These are phyloP conservation scores for Gouania willdenowi DNA, from an alignment of 2,797 vertebrate genomes.

Conservation along the genomic window DNA sequence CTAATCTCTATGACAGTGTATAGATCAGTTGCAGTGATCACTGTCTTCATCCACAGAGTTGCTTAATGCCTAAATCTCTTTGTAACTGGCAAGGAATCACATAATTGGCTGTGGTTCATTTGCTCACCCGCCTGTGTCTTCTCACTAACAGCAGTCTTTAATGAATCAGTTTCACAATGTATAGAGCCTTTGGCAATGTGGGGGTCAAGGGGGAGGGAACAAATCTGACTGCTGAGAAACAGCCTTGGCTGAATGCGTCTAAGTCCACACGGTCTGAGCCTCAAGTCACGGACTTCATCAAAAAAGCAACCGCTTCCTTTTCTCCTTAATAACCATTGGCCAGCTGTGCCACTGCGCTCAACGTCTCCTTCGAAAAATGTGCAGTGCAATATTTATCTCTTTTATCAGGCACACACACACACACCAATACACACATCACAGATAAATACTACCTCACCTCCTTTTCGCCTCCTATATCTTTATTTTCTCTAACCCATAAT, in stretches of 20 bases:
- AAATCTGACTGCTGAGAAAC: slow-evolving; percentile 41
- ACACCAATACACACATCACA: background rate
- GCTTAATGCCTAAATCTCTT: slow-evolving; percentile 70
- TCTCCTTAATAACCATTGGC: slow-evolving; percentile 40
- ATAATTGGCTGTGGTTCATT: slow-evolving; percentile 74
- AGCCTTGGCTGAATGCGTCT: slow-evolving; percentile 22
- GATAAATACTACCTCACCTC: background rate
- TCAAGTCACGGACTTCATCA: slow-evolving; percentile 37
- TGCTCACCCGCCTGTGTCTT: slow-evolving; percentile 63
- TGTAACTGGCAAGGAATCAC: slow-evolving; percentile 72
- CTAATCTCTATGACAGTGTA: slow-evolving; percentile 37
- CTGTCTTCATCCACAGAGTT: slow-evolving; percentile 60
- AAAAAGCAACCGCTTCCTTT: slow-evolving; percentile 37
- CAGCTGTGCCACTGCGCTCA: slow-evolving; percentile 22
- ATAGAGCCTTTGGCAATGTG: slow-evolving; percentile 61
- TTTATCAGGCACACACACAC: background rate
- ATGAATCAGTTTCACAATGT: slow-evolving; percentile 74
- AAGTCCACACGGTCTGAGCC: slow-evolving; percentile 17
- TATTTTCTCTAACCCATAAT: slow-evolving; percentile 25
- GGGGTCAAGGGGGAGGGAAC: slow-evolving; percentile 55
- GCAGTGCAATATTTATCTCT: slow-evolving; percentile 17
- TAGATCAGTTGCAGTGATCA: slow-evolving; percentile 54
- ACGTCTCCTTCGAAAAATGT: slow-evolving; percentile 36
- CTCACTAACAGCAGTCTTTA: slow-evolving; percentile 73
- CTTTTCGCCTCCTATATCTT: slow-evolving; percentile 9